Conservation (phyloP, 2,797 vertebrate genomes). For the Enteromius radiatus region DNA sequence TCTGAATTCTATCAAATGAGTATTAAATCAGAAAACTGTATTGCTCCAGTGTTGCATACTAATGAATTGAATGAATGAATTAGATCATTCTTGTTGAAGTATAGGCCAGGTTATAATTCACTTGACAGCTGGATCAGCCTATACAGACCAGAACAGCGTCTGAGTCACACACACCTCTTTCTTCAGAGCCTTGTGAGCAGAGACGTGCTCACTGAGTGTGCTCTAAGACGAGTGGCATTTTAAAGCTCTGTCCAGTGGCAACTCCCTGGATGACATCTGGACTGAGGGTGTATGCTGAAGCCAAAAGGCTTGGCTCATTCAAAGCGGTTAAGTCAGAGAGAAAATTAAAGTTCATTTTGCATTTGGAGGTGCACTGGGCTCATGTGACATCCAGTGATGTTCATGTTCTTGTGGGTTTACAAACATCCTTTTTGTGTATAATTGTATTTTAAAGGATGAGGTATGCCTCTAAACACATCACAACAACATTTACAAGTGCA, state of each 20-base stretch:
- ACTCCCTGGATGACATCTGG: slow-evolving; percentile 7
- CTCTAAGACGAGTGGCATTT: slow-evolving; percentile 2
- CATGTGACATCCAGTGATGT: slow-evolving; percentile 42
- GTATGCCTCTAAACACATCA: slow-evolving; percentile 18
- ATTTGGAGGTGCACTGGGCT: slow-evolving; percentile 47
- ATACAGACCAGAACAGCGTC: slow-evolving; percentile 19
- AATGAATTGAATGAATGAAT: neutral
- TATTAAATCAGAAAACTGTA: neutral
- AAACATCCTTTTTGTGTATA: slow-evolving; percentile 24
- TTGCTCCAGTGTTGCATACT: slow-evolving; percentile 14
- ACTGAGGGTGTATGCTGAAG: slow-evolving; percentile 8
- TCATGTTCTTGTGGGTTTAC: slow-evolving; percentile 18
- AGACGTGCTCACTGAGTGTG: slow-evolving; percentile 1
- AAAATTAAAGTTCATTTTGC: slow-evolving; percentile 22
- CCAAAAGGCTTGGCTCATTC: slow-evolving; percentile 36
- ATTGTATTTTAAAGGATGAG: slow-evolving; percentile 46
- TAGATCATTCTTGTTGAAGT: slow-evolving; percentile 60
- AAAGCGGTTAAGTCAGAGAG: slow-evolving; percentile 34
- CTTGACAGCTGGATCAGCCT: slow-evolving; percentile 60
- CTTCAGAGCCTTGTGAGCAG: slow-evolving; percentile 8
- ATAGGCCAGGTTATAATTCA: slow-evolving; percentile 66
- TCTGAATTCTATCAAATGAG: neutral
- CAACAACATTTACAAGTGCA: slow-evolving; percentile 25
- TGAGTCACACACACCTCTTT: slow-evolving; percentile 34
- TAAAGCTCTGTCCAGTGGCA: slow-evolving; percentile 5